Evolutionary conservation across 2,113 vertebrate genomes (phyloP), one percentile per base, ranked within the genome.

Genomic region (Corythaixoides concolor): DNA sequence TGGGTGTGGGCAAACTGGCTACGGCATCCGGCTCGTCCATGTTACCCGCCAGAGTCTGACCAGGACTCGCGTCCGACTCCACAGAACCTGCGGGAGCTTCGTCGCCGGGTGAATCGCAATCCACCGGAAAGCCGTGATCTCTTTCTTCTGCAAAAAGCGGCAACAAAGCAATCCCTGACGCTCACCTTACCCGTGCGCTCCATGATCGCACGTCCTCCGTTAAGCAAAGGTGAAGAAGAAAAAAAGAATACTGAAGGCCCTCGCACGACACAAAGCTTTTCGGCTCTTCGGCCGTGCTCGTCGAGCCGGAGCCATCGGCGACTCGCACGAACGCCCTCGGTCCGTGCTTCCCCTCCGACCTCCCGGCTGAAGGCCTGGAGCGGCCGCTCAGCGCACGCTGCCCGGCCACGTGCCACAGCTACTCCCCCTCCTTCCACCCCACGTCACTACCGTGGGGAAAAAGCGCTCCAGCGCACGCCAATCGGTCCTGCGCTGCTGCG

Each of bases 101-200:
- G 0, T 73, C 69, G 6, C 66, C 37, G 0, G 97, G 88, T 0
- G 95, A 76, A 18, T 97, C 82, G 0, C 94, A 97, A 8, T 98
- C 98, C 89, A 99, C 98, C 52, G 98, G 70, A 83, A 98, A 98
- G 47, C 99, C 99, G 2, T 8, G 97, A 96, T 99, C 99, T 81
- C 24, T 99, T 79, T 98, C 96, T 55, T 95, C 99, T 99, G 96
- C 32, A 91, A 70, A 78, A 83, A 66, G 28, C 11, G 4, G n/a
- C 88, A 90, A 81, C 11, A 41, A 68, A 47, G 43, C 52, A 23
- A 12, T 5, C 45, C 55, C 39, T 59, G 21, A 28, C 0, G 0
- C 24, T 32, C 63, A 49, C 8, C 17, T 32, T 23, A 19, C 8
- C 12, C 67, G 17, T 10, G 17, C 4, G 0, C 14, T 49, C 62